Conservation (phyloP, 2,797 vertebrate genomes). For the Anguilla anguilla region DNA sequence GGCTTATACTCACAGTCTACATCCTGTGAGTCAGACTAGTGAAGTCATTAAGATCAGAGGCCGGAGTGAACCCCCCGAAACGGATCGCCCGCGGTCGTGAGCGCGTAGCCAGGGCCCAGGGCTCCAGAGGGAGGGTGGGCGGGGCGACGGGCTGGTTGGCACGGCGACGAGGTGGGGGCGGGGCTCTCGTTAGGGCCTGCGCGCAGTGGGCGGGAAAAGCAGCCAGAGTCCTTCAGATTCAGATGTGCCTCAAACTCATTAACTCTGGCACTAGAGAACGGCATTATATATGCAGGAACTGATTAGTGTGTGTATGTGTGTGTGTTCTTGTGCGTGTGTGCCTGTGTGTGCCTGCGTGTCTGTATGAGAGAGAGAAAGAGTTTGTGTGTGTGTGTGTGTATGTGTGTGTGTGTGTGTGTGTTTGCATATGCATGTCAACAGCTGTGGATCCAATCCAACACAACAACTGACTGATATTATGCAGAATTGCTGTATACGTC, state of each 20-base stretch:
- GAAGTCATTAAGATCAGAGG: not conserved
- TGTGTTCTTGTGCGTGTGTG: not conserved
- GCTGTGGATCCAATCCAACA: not conserved
- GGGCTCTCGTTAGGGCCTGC: not conserved
- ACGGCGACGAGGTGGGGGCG: not conserved
- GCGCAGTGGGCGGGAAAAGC: slow-evolving; percentile 4
- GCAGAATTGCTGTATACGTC: not conserved
- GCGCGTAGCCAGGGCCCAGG: too few relatives aligned
- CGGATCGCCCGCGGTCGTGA: too few relatives aligned
- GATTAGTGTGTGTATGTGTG: slow-evolving; percentile 40
- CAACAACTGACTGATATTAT: not conserved
- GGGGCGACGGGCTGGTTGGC: not conserved
- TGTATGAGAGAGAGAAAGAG: not conserved
- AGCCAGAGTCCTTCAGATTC: slow-evolving; percentile 25
- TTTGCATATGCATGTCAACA: not conserved
- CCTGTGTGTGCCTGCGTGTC: not conserved
- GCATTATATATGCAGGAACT: slow-evolving; percentile 61
- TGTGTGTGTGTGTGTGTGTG: not conserved
- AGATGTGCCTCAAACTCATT: slow-evolving; percentile 27
- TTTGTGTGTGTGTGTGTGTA: not conserved
- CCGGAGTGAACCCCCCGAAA: not conserved
- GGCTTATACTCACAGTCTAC: too few relatives aligned
- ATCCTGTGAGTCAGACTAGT: too few relatives aligned
- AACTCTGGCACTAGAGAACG: slow-evolving; percentile 45
- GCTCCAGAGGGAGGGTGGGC: not conserved